phyloP scores from a whole-genome alignment of 2,797 vertebrate genomes.

The Gobionotothen gibberifrons region DNA sequence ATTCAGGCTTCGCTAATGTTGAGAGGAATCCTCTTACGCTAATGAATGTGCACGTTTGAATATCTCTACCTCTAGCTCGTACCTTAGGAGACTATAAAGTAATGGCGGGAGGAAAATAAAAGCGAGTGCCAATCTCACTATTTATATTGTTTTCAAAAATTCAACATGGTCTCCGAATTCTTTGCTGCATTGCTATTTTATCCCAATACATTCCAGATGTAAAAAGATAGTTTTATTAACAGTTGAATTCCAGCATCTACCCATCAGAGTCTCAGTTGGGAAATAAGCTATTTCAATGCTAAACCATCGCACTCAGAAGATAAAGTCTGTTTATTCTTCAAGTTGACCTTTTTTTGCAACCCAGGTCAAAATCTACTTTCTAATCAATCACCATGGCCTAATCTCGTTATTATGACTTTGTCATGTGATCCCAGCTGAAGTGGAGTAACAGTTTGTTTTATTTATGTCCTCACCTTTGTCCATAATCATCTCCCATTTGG shows the following conservation, averaged over 20 bases:
- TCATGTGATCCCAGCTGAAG: background rate
- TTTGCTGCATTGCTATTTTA: background rate
- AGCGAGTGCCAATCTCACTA: background rate
- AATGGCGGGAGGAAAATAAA: background rate
- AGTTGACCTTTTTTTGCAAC: background rate
- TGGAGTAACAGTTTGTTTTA: background rate
- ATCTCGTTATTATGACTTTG: background rate
- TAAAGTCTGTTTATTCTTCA: background rate
- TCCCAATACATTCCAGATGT: background rate
- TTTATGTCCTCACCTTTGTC: background rate
- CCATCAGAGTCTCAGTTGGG: background rate
- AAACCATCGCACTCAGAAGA: background rate
- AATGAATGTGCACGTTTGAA: conserved; percentile 6
- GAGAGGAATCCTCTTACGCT: background rate
- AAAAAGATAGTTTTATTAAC: background rate
- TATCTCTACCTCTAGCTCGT: background rate
- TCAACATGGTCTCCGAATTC: no score
- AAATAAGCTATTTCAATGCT: background rate
- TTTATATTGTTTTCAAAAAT: background rate
- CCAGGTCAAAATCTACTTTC: conserved; percentile 3
- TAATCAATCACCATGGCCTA: background rate
- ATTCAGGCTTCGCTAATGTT: background rate
- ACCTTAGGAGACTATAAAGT: background rate
- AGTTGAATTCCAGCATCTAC: background rate
- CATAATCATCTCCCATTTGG: background rate